phyloP scores from a whole-genome alignment of 2,113 vertebrate species.

The Thymallus thymallus region DNA sequence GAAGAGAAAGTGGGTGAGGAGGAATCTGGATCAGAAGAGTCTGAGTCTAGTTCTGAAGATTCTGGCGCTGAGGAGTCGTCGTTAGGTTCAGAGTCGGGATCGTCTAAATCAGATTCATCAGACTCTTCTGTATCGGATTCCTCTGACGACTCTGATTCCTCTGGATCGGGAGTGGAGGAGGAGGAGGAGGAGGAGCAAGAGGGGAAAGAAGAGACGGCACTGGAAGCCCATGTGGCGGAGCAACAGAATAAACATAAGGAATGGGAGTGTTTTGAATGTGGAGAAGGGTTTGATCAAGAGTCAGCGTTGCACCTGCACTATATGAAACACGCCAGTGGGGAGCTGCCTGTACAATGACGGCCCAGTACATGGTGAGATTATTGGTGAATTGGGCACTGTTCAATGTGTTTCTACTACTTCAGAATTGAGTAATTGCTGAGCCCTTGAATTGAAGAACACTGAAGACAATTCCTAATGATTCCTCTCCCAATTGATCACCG shows the following conservation, averaged over 20 bases:
- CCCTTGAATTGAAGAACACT: too few species aligned
- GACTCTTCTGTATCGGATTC: background rate
- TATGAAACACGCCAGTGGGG: constrained; percentile 69
- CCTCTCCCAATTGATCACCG: too few species aligned
- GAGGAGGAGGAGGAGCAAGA: constrained; percentile 3
- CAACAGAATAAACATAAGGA: constrained; percentile 27
- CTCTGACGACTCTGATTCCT: constrained; percentile 10
- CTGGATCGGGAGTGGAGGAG: background rate
- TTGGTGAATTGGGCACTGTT: too few species aligned
- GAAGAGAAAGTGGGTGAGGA: background rate
- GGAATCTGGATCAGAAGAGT: background rate
- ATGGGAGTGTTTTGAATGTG: constrained; percentile 69
- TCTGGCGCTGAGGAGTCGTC: background rate
- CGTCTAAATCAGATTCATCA: constrained; percentile 5
- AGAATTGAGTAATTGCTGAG: too few species aligned
- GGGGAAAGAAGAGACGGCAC: background rate
- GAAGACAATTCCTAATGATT: too few species aligned
- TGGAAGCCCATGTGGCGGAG: background rate
- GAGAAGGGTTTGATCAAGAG: constrained; percentile 62
- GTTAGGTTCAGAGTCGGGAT: background rate
- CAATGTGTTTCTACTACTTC: too few species aligned
- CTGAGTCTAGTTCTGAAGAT: background rate
- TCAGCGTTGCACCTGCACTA: constrained; percentile 66
- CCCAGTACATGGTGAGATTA: too few species aligned
- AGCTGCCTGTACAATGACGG: constrained; percentile 46